Evolutionary conservation across 2,797 vertebrate genomes (phyloP), one percentile per base, ranked within the genome.

Genomic region (Echiichthys vipera): DNA sequence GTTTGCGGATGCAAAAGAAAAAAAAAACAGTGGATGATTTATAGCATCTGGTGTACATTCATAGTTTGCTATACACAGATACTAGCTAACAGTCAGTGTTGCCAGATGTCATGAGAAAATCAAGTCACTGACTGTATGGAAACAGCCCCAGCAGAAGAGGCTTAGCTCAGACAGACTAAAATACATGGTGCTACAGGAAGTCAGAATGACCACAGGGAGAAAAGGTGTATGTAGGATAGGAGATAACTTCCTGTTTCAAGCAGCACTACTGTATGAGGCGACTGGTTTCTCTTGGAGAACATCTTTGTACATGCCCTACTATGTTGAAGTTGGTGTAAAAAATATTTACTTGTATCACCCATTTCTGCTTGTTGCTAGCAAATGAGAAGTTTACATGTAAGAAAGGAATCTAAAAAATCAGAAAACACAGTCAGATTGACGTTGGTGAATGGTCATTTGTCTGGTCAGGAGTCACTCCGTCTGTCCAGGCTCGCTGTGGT

Each of bases 391-490:
- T 61, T 14, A 32, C 18, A 30, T 10, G 17, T 47, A 22, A 61
- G 42, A 62, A 29, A 64, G 27, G 17, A 78, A 70, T 65, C 32
- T 17, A 30, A 46, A 59, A 30, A 11, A 29, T 6, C 3, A 0
- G 13, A 50, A 10, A 6, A 55, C 14, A 15, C 4, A 1, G 3
- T 45, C 15, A 25, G 65, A 76, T 20, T 63, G 74, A 69, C 63
- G 30, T 39, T 43, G 0, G 18, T 54, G 53, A 77, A 66, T 4
- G 53, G 55, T 32, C 63, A 72, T 46, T 49, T 34, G 67, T 74
- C 11, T 30, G 69, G 68, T 45, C 39, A 13, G 70, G 63, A 85
- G 75, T 61, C 83, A 10, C 29, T 0, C 49, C 54, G 85, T 83
- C 78, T 64, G 73, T 80, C 51, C 65, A 4, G 14, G 9, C 50